Evolutionary conservation across 2,797 vertebrate species (phyloP).

Genomic region (Sebastes variabilis): DNA sequence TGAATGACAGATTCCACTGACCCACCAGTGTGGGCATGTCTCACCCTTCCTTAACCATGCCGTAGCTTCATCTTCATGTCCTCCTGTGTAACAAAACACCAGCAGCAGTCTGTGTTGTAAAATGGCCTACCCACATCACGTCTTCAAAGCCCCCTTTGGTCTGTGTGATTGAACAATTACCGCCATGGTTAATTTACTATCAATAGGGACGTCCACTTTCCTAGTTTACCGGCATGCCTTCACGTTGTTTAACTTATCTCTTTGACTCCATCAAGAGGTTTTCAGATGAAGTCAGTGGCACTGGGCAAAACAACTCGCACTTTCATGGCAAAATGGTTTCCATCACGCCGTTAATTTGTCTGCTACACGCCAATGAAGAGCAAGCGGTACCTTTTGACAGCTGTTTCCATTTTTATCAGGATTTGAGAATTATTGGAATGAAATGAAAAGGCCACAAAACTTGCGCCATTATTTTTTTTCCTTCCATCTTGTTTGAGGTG

Average conservation of each 20-base stretch:
- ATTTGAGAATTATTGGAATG: conserved; percentile 63
- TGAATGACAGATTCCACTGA: conserved; percentile 62
- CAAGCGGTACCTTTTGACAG: conserved; percentile 54
- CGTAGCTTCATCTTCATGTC: conserved; percentile 32
- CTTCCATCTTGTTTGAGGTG: conserved; percentile 39
- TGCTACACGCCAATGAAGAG: conserved; percentile 62
- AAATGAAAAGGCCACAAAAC: conserved; percentile 55
- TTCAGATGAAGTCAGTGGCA: conserved; percentile 72
- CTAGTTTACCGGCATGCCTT: conserved; percentile 62
- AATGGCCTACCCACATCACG: conserved; percentile 61
- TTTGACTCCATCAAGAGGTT: conserved; percentile 72
- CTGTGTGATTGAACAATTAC: conserved; percentile 83
- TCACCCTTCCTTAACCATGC: conserved; percentile 41
- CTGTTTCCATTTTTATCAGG: conserved; percentile 59
- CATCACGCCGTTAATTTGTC: conserved; percentile 72
- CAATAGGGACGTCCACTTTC: conserved; percentile 63
- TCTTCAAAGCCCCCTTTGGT: conserved; percentile 69
- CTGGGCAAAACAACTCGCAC: conserved; percentile 80
- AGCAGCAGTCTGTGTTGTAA: conserved; percentile 22
- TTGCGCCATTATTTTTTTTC: conserved; percentile 35
- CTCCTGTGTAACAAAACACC: conserved; percentile 75
- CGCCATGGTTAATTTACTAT: conserved; percentile 75
- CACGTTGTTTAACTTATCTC: conserved; percentile 56
- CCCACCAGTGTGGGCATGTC: conserved; percentile 74
- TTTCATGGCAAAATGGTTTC: conserved; percentile 82